Percentiles rank a stretch among this genome's conserved stretches.
Conservation (phyloP, 2,888 invertebrate species). For the Byasa hedistus region DNA sequence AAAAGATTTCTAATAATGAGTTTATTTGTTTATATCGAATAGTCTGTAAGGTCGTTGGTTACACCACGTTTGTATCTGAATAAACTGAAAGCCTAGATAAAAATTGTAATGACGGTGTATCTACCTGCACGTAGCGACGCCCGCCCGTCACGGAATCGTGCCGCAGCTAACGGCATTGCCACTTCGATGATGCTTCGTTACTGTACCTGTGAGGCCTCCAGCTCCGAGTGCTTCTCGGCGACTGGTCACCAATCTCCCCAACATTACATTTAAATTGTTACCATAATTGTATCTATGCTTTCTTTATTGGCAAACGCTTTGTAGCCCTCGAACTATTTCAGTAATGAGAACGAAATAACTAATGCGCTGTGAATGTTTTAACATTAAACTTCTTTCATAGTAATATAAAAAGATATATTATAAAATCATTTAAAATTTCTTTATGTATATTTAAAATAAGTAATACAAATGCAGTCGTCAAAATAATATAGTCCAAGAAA, state of each 20-base stretch:
- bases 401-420: too few species aligned
- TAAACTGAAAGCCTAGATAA: slow-evolving; percentile 21
- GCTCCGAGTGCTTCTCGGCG: slow-evolving; percentile 15
- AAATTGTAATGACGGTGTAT: slow-evolving; percentile 21
- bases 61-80: slow-evolving; percentile 1
- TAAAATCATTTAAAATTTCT: too few species aligned
- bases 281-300: not conserved
- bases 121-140: slow-evolving; percentile 1
- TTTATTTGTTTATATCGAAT: too few species aligned
- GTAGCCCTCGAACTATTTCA: too few species aligned
- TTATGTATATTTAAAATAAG: too few species aligned
- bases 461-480: too few species aligned
- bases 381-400: too few species aligned
- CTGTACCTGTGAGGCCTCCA: slow-evolving; percentile 6
- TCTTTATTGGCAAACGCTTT: too few species aligned
- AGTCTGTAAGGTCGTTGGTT: not conserved
- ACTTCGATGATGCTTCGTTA: slow-evolving; percentile 26
- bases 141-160: slow-evolving; percentile 26
- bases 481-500: too few species aligned
- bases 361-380: too few species aligned
- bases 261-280: slow-evolving; percentile 18
- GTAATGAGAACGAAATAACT: too few species aligned
- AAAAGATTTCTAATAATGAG: too few species aligned
- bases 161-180: slow-evolving; percentile 19
- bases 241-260: slow-evolving; percentile 5